Conservation (phyloP, 1,140 invertebrate genomes). For the Drosophila teissieri region DNA sequence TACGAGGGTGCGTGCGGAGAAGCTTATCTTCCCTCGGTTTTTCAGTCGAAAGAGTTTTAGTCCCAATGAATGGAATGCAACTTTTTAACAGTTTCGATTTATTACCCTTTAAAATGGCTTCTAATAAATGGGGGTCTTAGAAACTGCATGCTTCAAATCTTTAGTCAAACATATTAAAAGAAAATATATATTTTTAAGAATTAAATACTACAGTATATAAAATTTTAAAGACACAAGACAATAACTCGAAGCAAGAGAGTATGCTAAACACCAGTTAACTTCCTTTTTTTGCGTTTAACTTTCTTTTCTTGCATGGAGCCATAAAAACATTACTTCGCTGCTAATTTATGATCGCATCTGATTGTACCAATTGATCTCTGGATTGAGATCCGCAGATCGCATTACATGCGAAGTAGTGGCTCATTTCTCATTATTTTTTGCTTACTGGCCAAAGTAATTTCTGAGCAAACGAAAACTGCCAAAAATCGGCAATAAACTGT, state of each 20-base stretch:
- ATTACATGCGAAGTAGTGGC: conserved; percentile 5
- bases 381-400: background rate
- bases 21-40: conserved; percentile 18
- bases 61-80: background rate
- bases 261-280: conserved; percentile 1
- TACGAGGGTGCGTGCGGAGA: background rate
- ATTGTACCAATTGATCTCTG: conserved; percentile 22
- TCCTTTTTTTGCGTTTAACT: background rate
- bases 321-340: conserved; percentile 20
- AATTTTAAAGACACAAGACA: background rate
- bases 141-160: no score
- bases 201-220: background rate
- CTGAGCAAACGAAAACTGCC: conserved; percentile 1
- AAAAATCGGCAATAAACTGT: conserved; percentile 28
- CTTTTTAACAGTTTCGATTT: background rate
- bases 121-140: no score
- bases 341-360: conserved; percentile 27
- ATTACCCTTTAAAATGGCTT: no score
- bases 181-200: no score
- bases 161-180: no score
- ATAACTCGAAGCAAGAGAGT: background rate
- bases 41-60: background rate
- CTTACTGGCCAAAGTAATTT: background rate
- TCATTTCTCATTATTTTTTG: conserved; percentile 7
- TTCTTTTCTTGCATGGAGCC: conserved; percentile 29